A percentile compares a stretch with the other conserved stretches of the same genome.
Evolutionary conservation across 2,797 vertebrate species (phyloP).

Genomic region (Orestias chungarensis): DNA sequence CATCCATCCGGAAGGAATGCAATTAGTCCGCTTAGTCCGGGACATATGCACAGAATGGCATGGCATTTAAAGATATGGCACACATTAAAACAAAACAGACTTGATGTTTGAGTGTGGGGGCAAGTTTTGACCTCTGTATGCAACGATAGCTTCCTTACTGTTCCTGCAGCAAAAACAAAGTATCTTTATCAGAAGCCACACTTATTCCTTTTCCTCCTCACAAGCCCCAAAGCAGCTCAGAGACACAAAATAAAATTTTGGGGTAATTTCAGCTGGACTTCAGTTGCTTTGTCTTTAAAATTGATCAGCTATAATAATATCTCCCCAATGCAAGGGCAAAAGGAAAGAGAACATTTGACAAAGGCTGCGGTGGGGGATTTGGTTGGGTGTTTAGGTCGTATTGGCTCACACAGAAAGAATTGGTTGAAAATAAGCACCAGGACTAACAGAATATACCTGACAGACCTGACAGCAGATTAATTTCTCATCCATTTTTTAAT

Average conservation of each 20-base stretch:
- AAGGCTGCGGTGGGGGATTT: conserved; percentile 54
- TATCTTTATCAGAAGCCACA: conserved; percentile 41
- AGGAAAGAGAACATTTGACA: conserved; percentile 42
- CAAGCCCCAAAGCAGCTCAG: conserved; percentile 12
- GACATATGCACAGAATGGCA: conserved; percentile 57
- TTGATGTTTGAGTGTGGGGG: conserved; percentile 57
- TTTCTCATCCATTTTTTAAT: conserved; percentile 79
- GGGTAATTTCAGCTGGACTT: conserved; percentile 17
- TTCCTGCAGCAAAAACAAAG: too few relatives aligned
- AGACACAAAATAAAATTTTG: conserved; percentile 21
- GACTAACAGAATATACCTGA: conserved; percentile 72
- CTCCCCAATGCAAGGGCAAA: conserved; percentile 58
- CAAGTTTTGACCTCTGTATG: conserved; percentile 46
- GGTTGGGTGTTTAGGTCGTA: conserved; percentile 30
- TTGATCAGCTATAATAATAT: conserved; percentile 45
- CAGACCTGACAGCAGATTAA: conserved; percentile 78
- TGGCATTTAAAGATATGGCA: conserved; percentile 67
- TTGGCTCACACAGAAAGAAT: conserved; percentile 58
- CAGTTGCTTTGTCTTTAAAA: conserved; percentile 38
- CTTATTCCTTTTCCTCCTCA: conserved; percentile 7
- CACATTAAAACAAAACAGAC: conserved; percentile 51
- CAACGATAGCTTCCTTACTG: conserved; percentile 21
- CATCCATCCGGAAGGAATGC: conserved; percentile 67
- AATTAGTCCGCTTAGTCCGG: conserved; percentile 62
- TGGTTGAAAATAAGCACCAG: conserved; percentile 65